These are phyloP conservation scores for Frankliniella intonsa DNA, from an alignment of 2,888 invertebrate species.

Conservation along the genomic window DNA sequence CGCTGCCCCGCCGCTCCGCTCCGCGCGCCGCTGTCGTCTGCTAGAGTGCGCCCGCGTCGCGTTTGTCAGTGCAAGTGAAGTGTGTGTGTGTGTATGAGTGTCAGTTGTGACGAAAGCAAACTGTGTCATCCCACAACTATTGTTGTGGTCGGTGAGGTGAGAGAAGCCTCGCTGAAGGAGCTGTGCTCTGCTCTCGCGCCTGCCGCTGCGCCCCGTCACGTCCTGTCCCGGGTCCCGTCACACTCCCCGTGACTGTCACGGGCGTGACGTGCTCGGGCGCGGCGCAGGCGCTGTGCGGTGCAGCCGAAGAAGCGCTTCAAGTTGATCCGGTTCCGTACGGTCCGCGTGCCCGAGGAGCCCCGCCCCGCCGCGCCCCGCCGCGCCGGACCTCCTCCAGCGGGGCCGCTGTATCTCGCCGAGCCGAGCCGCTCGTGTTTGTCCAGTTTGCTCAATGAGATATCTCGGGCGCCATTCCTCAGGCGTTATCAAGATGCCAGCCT, in stretches of 20 bases:
- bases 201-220: neutral
- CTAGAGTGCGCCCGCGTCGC: neutral
- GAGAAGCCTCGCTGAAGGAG: too few relatives aligned
- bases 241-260: too few relatives aligned
- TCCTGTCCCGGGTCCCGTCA: too few relatives aligned
- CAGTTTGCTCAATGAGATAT: neutral
- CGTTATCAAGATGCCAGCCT: neutral
- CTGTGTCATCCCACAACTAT: too few relatives aligned
- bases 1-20: neutral
- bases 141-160: too few relatives aligned
- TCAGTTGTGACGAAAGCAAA: neutral
- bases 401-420: neutral
- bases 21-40: neutral
- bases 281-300: neutral
- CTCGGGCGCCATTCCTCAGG: neutral
- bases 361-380: too few relatives aligned
- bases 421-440: too few relatives aligned
- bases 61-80: neutral
- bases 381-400: too few relatives aligned
- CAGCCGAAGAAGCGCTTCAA: neutral
- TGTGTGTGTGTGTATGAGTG: neutral
- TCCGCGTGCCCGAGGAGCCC: neutral
- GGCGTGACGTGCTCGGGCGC: too few relatives aligned
- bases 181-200: neutral
- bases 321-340: too few relatives aligned